These are phyloP conservation scores for Cydia fagiglandana DNA, from an alignment of 1,140 invertebrate species.

Conservation along the genomic window DNA sequence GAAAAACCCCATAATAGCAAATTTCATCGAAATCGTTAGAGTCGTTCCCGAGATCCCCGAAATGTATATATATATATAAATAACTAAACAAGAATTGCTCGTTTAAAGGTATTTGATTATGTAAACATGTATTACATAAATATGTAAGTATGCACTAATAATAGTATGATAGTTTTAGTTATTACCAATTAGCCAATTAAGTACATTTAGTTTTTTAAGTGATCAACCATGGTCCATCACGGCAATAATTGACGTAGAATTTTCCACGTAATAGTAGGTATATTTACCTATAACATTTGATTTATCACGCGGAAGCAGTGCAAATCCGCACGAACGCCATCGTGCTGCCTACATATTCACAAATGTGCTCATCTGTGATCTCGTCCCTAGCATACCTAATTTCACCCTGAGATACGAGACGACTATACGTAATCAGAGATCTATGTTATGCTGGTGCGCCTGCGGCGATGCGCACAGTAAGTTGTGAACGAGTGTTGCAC, in stretches of 20 bases:
- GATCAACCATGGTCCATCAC: too few relatives aligned
- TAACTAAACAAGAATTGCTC: too few relatives aligned
- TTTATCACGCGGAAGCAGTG: constrained; percentile 5
- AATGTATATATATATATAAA: too few relatives aligned
- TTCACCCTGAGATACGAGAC: not conserved
- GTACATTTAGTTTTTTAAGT: too few relatives aligned
- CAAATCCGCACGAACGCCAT: constrained; percentile 23
- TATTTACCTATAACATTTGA: constrained; percentile 1
- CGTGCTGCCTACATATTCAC: not conserved
- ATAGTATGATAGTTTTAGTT: too few relatives aligned
- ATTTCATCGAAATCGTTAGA: too few relatives aligned
- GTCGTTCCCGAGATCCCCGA: too few relatives aligned
- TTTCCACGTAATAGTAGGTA: not conserved
- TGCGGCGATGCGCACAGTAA: not conserved
- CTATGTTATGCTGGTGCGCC: not conserved
- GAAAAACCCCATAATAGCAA: too few relatives aligned
- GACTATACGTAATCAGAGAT: not conserved
- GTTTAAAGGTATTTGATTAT: too few relatives aligned
- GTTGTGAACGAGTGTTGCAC: not conserved
- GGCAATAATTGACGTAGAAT: not conserved
- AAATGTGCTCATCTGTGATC: not conserved
- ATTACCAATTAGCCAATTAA: too few relatives aligned
- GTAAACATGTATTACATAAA: too few relatives aligned
- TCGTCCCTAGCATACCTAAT: not conserved
- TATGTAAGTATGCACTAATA: too few relatives aligned